A percentile compares a stretch with the other conserved stretches of the same genome.
Conservation (phyloP, 2,113 vertebrate genomes). For the Leucoraja erinaceus region DNA sequence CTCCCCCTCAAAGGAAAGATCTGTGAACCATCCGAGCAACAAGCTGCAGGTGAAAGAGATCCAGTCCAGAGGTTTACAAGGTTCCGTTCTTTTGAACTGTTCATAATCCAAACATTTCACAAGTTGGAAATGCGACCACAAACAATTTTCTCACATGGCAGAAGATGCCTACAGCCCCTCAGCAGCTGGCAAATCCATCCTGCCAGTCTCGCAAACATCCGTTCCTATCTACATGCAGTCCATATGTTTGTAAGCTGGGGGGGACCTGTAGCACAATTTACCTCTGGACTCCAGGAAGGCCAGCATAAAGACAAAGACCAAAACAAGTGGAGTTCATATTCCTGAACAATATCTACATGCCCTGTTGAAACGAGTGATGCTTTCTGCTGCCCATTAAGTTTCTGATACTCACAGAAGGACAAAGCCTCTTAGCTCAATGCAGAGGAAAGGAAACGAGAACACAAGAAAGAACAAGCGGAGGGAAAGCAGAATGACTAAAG, state of each 20-base stretch:
- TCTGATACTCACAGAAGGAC: background rate
- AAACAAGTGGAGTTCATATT: background rate
- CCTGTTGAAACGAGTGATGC: background rate
- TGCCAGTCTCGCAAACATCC: too few species aligned
- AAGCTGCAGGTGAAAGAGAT: too few species aligned
- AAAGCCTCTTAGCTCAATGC: background rate
- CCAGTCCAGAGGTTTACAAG: background rate
- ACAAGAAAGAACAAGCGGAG: background rate
- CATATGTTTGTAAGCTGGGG: too few species aligned
- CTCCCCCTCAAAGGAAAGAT: background rate
- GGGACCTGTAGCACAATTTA: background rate
- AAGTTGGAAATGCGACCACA: too few species aligned
- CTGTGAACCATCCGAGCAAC: background rate
- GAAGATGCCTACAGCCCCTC: too few species aligned
- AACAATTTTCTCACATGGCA: too few species aligned
- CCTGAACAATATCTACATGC: background rate
- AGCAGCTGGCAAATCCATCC: too few species aligned
- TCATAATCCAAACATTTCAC: too few species aligned
- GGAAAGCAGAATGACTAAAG: background rate
- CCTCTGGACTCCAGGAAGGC: background rate
- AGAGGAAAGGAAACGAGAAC: background rate
- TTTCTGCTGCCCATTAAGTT: background rate
- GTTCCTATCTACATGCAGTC: too few species aligned
- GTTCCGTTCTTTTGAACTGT: too few species aligned
- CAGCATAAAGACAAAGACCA: background rate